phyloP scores from a whole-genome alignment of 30 jellyfish, hydroid and myxozoan species.

The Chrysaora quinquecirrha region DNA sequence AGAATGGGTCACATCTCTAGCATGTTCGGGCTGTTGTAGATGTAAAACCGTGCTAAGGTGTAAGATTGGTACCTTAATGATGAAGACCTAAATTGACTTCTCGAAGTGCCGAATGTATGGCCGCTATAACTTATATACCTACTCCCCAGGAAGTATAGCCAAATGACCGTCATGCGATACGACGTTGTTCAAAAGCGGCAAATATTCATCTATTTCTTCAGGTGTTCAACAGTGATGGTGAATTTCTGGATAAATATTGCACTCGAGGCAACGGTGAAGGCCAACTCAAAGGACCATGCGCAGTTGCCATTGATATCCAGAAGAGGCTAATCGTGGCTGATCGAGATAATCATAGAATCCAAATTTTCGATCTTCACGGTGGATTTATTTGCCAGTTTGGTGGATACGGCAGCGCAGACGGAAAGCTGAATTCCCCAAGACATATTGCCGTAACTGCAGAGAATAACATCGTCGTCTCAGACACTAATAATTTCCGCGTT shows the following conservation, averaged over 20 bases:
- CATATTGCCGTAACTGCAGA: constrained; percentile 78
- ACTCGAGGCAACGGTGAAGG: constrained; percentile 94
- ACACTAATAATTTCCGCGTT: constrained; percentile 87
- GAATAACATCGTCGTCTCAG: constrained; percentile 78
- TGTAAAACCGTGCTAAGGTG: no score
- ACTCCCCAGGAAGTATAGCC: no score
- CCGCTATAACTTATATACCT: no score
- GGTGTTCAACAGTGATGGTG: constrained; percentile 85
- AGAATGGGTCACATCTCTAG: no score
- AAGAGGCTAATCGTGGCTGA: constrained; percentile 90
- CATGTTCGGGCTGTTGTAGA: no score
- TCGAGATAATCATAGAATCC: constrained; percentile 94
- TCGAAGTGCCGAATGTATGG: no score
- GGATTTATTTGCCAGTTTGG: constrained; percentile 82
- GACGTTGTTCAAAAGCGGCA: no score
- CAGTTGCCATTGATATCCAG: constrained; percentile 77
- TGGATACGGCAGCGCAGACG: constrained; percentile 90
- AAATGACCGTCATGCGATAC: no score
- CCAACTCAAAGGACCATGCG: constrained; percentile 93
- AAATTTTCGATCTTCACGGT: constrained; percentile 81
- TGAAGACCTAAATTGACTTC: no score
- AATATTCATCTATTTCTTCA: constrained; percentile 8
- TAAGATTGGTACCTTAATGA: no score
- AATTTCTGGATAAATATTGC: constrained; percentile 75
- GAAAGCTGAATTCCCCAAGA: constrained; percentile 92